phyloP scores from a whole-genome alignment of 2,797 vertebrate species.

The Petrocephalus sullivani region DNA sequence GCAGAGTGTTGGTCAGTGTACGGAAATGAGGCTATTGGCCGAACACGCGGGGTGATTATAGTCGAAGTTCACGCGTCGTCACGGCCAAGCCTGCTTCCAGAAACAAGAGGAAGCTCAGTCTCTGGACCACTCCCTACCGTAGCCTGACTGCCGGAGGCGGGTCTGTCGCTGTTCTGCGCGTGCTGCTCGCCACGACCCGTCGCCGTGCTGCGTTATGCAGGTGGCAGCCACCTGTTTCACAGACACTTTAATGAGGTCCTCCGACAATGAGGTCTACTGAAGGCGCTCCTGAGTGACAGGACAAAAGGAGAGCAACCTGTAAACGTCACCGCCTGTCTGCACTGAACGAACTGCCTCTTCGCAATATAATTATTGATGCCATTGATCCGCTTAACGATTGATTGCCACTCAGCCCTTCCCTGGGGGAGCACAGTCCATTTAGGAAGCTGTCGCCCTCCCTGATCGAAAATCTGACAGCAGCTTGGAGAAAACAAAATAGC shows the following conservation, averaged over 20 bases:
- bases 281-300: neutral
- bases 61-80: neutral
- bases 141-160: neutral
- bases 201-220: neutral
- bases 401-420: neutral
- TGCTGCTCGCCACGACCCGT: neutral
- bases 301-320: neutral
- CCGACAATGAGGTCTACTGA: neutral
- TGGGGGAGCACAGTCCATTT: neutral
- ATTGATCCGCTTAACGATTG: neutral
- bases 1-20: neutral
- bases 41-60: neutral
- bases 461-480: neutral
- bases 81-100: neutral
- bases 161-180: neutral
- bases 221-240: neutral
- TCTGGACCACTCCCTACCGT: neutral
- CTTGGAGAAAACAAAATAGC: neutral
- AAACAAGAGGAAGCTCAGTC: neutral
- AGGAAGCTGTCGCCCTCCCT: neutral
- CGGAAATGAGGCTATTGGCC: neutral
- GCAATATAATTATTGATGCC: neutral
- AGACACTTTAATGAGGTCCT: neutral
- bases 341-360: neutral
- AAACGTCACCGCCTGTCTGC: neutral